These are phyloP conservation scores for Timandra comae DNA, from an alignment of 2,888 invertebrate genomes.

Conservation along the genomic window DNA sequence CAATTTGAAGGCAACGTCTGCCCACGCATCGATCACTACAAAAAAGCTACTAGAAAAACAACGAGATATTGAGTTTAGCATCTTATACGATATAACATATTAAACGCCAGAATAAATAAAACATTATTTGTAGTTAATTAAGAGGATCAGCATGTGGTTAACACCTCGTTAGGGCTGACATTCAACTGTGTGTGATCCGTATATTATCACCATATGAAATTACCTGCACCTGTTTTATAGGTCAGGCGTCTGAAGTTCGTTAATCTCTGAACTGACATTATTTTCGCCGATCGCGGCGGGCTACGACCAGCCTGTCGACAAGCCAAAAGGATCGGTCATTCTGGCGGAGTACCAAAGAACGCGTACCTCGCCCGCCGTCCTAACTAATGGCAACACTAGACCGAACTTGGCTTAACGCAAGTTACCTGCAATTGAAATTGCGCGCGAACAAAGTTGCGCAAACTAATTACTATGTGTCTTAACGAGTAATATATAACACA, in stretches of 20 bases:
- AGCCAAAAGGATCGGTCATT: conserved; percentile 74
- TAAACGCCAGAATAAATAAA: conserved; percentile 2
- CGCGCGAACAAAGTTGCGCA: background rate
- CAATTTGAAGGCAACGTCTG: conserved; percentile 56
- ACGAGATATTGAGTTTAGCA: background rate
- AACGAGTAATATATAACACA: background rate
- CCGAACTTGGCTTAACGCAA: conserved; percentile 63
- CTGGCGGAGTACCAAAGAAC: conserved; percentile 75
- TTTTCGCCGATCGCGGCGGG: conserved; percentile 55
- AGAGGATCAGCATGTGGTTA: too few species aligned
- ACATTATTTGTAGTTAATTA: background rate
- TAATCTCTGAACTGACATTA: conserved; percentile 75
- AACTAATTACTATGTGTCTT: background rate
- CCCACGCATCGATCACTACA: conserved; percentile 45
- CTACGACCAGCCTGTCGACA: conserved; percentile 63
- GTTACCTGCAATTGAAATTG: conserved; percentile 21
- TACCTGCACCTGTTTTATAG: conserved; percentile 58
- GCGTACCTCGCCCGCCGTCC: conserved; percentile 47
- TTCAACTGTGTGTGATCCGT: conserved; percentile 22
- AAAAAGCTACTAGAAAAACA: conserved; percentile 26
- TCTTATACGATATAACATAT: background rate
- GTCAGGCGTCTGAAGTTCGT: conserved; percentile 72
- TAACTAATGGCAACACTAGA: conserved; percentile 67
- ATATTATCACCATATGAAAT: conserved; percentile 25
- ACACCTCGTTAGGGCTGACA: conserved; percentile 6